Conservation (phyloP, 2,797 vertebrate genomes). For the Amazonetta brasiliensis region DNA sequence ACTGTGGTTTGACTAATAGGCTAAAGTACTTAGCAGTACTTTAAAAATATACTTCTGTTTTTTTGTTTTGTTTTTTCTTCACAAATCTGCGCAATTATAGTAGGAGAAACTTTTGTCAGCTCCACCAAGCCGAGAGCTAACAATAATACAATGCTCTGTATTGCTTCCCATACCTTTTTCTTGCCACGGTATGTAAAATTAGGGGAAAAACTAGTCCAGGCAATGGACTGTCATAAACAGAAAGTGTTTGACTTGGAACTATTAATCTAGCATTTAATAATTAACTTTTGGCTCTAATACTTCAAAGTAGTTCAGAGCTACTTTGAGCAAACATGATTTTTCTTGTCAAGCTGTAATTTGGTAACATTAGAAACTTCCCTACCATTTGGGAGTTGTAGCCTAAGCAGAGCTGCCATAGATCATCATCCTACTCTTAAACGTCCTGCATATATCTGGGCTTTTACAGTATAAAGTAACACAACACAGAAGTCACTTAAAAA, state of each 20-base stretch:
- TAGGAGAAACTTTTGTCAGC: neutral
- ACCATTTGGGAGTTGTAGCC: neutral
- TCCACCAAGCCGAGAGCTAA: neutral
- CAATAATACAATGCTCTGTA: neutral
- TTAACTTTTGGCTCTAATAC: neutral
- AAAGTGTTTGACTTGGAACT: neutral
- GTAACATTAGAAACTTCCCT: neutral
- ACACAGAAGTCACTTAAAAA: neutral
- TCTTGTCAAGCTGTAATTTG: neutral
- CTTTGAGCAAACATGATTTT: neutral
- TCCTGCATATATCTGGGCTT: neutral
- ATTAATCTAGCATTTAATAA: neutral
- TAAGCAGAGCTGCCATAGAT: neutral
- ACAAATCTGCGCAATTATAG: neutral
- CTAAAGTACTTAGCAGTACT: neutral
- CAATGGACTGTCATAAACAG: neutral
- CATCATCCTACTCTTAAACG: neutral
- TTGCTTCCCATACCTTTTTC: neutral
- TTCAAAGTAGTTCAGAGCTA: neutral
- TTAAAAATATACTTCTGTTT: slow-evolving; percentile 3
- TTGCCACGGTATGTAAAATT: neutral
- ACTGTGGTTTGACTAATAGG: neutral
- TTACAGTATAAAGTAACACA: neutral
- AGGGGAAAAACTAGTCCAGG: too few relatives aligned
- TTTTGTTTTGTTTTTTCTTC: too few relatives aligned